phyloP scores from a whole-genome alignment of 2,888 invertebrate species.

The Lordiphosa andalusiaca region DNA sequence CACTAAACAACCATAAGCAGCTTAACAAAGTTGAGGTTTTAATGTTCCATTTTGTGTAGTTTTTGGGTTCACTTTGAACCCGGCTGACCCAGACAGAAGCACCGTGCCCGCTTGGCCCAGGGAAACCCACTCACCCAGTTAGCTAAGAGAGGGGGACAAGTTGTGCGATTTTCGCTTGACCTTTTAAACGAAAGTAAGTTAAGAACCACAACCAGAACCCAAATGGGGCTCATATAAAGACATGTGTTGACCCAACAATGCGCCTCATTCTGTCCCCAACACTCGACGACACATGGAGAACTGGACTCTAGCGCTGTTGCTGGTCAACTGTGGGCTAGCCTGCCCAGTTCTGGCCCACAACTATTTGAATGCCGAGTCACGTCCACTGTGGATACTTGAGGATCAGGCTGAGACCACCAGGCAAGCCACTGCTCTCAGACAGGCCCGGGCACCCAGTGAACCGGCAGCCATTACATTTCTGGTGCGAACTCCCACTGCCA shows the following conservation, averaged over 20 bases:
- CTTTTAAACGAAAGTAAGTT: slow-evolving; percentile 56
- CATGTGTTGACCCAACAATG: background rate
- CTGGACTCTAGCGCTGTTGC: slow-evolving; percentile 36
- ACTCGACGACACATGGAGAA: slow-evolving; percentile 40
- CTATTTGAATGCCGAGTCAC: slow-evolving; percentile 56
- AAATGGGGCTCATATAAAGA: slow-evolving; percentile 42
- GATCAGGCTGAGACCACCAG: slow-evolving; percentile 46
- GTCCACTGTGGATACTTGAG: slow-evolving; percentile 76
- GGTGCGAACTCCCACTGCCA: slow-evolving; percentile 15
- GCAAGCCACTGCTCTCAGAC: background rate
- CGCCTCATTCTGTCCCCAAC: slow-evolving; percentile 33
- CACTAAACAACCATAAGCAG: no score
- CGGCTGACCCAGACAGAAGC: no score
- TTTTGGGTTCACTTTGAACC: no score
- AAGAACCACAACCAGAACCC: slow-evolving; percentile 5
- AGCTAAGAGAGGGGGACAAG: slow-evolving; percentile 41
- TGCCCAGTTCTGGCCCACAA: slow-evolving; percentile 9
- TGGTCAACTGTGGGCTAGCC: slow-evolving; percentile 11
- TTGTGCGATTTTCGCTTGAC: slow-evolving; percentile 40
- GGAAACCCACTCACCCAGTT: slow-evolving; percentile 26
- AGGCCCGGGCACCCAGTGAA: slow-evolving; percentile 3
- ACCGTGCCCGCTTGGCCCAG: no score
- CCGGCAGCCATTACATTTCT: slow-evolving; percentile 36
- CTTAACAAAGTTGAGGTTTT: no score
- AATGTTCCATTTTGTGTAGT: no score